Conservation (phyloP, 1,140 invertebrate genomes). For the Ruditapes philippinarum region DNA sequence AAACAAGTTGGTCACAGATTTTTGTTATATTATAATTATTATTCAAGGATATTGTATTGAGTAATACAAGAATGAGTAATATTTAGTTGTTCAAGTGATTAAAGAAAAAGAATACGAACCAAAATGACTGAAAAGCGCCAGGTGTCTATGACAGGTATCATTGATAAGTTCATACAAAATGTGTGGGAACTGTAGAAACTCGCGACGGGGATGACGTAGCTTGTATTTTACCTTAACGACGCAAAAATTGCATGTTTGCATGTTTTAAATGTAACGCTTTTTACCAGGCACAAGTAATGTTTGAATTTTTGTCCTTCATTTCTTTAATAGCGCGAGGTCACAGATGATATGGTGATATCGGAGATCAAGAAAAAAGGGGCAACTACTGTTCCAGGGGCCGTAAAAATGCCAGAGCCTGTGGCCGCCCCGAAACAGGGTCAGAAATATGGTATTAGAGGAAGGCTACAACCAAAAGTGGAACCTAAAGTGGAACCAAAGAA, state of each 20-base stretch:
- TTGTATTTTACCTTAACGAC: not conserved
- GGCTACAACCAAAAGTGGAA: constrained; percentile 43
- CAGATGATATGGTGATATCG: constrained; percentile 72
- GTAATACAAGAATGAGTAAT: too few relatives aligned
- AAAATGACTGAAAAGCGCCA: too few relatives aligned
- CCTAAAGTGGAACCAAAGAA: constrained; percentile 52
- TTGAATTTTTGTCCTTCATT: constrained; percentile 18
- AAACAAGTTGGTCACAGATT: too few relatives aligned
- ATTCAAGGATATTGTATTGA: too few relatives aligned
- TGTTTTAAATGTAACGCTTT: too few relatives aligned
- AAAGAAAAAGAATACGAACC: too few relatives aligned
- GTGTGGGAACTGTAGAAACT: not conserved
- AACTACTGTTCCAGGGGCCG: constrained; percentile 41
- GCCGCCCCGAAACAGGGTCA: constrained; percentile 18
- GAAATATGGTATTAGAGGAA: constrained; percentile 32
- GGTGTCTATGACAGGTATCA: not conserved
- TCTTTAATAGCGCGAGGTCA: constrained; percentile 76
- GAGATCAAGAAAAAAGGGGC: constrained; percentile 62
- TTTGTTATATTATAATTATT: too few relatives aligned
- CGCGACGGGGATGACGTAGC: not conserved
- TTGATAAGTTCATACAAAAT: not conserved
- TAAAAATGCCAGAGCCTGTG: constrained; percentile 66
- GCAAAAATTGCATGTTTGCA: not conserved
- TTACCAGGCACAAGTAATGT: too few relatives aligned
- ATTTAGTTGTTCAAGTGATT: too few relatives aligned